Evolutionary conservation across 2,888 invertebrate genomes (phyloP).

Genomic region (Meta bourneti): DNA sequence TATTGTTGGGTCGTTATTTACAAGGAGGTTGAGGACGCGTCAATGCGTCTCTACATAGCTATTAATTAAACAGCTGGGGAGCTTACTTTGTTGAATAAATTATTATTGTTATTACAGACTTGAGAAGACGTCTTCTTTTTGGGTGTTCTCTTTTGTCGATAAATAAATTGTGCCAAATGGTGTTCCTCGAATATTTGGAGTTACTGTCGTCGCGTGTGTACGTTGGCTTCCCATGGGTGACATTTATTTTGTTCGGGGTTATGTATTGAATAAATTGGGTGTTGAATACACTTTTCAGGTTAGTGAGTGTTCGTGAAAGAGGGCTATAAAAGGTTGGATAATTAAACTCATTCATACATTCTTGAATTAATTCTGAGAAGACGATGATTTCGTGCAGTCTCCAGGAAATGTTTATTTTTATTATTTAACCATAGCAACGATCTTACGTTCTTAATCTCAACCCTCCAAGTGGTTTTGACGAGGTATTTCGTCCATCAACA

Average conservation of each 20-base stretch:
- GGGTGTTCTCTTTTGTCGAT: conserved; percentile 16
- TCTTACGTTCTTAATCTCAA: too few relatives aligned
- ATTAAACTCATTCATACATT: too few relatives aligned
- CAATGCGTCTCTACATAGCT: conserved; percentile 40
- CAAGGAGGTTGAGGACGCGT: conserved; percentile 27
- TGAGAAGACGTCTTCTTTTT: background rate
- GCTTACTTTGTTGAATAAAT: conserved; percentile 38
- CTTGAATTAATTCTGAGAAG: too few relatives aligned
- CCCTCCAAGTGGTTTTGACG: too few relatives aligned
- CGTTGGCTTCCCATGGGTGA: background rate
- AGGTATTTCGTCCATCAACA: too few relatives aligned
- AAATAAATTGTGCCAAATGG: conserved; percentile 27
- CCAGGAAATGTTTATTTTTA: too few relatives aligned
- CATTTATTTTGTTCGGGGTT: background rate
- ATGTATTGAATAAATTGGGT: background rate
- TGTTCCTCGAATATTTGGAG: conserved; percentile 13
- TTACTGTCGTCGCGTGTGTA: background rate
- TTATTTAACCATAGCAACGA: too few relatives aligned
- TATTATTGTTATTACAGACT: conserved; percentile 21
- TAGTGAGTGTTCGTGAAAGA: too few relatives aligned
- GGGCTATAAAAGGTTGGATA: too few relatives aligned
- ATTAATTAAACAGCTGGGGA: conserved; percentile 67
- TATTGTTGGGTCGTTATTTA: conserved; percentile 51
- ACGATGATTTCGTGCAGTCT: too few relatives aligned
- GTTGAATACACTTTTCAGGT: too few relatives aligned